These are phyloP conservation scores for Pantherophis vulpinus DNA, from an alignment of 2,797 vertebrate genomes.

Conservation along the genomic window DNA sequence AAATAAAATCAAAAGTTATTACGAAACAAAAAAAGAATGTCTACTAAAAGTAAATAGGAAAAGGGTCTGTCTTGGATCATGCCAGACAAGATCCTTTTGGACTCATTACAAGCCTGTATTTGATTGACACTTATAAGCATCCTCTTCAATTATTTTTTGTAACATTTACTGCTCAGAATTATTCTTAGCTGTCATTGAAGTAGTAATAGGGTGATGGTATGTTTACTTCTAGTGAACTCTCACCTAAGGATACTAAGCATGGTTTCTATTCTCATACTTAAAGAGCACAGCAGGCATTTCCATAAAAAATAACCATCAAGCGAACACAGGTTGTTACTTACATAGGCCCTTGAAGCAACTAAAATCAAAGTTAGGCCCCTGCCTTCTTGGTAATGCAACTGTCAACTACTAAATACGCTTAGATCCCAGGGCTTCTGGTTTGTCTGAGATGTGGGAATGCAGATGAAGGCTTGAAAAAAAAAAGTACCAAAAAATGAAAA, in stretches of 20 bases:
- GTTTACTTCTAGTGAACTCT: background rate
- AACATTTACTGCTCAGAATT: background rate
- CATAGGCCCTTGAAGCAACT: background rate
- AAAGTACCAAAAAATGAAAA: slow-evolving; percentile 21
- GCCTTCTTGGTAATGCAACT: background rate
- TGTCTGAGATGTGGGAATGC: background rate
- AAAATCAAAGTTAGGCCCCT: background rate
- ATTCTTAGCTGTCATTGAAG: background rate
- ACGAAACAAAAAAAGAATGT: background rate
- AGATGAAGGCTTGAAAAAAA: background rate
- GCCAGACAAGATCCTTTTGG: background rate
- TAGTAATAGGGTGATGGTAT: background rate
- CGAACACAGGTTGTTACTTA: background rate
- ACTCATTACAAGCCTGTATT: background rate
- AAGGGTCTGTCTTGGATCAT: background rate
- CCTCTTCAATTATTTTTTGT: background rate
- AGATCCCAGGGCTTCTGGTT: background rate
- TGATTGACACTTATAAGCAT: background rate
- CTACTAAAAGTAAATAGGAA: background rate
- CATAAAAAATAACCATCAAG: background rate
- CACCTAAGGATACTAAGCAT: background rate
- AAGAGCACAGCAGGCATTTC: background rate
- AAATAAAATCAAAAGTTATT: no score
- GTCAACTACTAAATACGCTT: background rate
- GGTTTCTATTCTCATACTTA: background rate